Percentiles rank a stretch among this genome's conserved stretches.
These are phyloP conservation scores for Apaloderma vittatum DNA, from an alignment of 2,113 vertebrate species.

Conservation along the genomic window DNA sequence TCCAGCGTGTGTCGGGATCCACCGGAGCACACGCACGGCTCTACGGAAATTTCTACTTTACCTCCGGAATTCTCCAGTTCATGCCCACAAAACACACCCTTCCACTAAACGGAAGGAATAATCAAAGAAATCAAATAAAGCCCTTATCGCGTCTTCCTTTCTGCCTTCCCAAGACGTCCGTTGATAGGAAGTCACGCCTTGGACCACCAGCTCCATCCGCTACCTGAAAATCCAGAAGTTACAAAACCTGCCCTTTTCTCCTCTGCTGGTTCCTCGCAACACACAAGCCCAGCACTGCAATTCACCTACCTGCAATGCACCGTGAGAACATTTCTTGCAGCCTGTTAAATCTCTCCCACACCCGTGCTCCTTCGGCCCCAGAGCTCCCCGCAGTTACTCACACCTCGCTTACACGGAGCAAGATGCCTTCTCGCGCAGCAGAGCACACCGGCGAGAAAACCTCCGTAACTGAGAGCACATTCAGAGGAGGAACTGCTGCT, in stretches of 20 bases:
- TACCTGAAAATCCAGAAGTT: background rate
- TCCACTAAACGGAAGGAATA: background rate
- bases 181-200: background rate
- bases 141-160: background rate
- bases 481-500: background rate
- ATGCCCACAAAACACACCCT: background rate
- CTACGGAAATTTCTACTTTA: background rate
- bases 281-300: background rate
- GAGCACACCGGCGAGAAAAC: accelerated
- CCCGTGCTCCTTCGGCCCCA: accelerated
- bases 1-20: background rate
- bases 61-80: background rate
- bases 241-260: background rate
- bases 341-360: background rate
- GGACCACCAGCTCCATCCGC: background rate
- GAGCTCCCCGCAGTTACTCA: background rate
- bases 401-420: background rate
- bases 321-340: background rate
- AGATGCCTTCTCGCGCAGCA: background rate
- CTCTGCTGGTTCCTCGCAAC: background rate
- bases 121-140: background rate
- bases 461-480: background rate
- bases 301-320: background rate
- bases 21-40: accelerated
- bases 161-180: background rate